Evolutionary conservation across 2,888 invertebrate species (phyloP), one percentile per base, ranked within the genome.

Genomic region (Physocephala rufipes): DNA sequence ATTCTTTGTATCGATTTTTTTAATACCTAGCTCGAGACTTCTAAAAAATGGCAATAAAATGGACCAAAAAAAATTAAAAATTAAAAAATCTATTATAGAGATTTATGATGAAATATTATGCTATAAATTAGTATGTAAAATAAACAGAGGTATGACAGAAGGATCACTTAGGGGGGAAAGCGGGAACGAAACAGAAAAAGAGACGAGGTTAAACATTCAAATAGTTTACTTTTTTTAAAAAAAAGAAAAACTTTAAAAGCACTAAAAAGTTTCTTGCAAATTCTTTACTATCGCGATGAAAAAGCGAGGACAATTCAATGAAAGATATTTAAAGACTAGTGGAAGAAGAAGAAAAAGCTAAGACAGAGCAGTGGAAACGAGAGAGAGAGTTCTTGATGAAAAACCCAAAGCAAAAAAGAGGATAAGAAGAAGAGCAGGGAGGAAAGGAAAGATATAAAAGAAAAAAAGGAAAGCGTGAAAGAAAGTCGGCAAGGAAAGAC

Each of bases 91-190:
- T 26, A 45, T 58, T 5, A 24, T 63, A 24, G 47, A 26, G 63
- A 63, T 63, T 63, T 63, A 63, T 63, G 63, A 63, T 63, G 63
- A 63, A 63, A 63, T 26, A 47, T 63, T 47, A 47, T 63, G 47
- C 24, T 47, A 63, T 63, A 47, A 63, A 63, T 63, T 47, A 63
- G 63, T 47, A 63, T 47, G 63, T 47, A 63, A 63, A 63, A 45
- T 1, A 63, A 47, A 21, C 47, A 47, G n/a, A 36, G 36, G 36
- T 9, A 28, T 28, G 13, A 21, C 24, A 2, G 16, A 58, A 24
- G 2, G 49, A n/a, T n/a, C n/a, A n/a, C n/a, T n/a, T n/a, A n/a
- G 15, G 49, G 12, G 49, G 19, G 49, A 12, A n/a, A 49, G 49
- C 5, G 49, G 49, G 49, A 49, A 3, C 5, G 49, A 45, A 15